Base-by-base conservation (phyloP, 2,113 vertebrate genomes). In the Craseonycteris thonglongyai region DNA sequence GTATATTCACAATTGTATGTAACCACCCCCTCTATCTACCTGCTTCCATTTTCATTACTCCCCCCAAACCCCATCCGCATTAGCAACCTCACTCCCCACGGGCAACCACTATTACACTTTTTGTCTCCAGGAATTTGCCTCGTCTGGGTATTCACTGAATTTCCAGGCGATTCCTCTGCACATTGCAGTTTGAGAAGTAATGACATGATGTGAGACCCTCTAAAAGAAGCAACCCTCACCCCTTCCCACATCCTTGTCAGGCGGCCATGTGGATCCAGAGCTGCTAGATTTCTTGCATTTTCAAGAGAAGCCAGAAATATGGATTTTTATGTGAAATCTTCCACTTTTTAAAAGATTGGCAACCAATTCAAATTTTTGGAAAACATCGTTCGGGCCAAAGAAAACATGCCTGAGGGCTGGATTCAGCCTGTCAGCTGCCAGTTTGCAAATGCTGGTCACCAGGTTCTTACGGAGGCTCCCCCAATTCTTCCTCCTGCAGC, bases 231-330 rank as follows among this genome's bases (percentile, higher is more conserved):
- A 58, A 54, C 76, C 28, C 7, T 79, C 11, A 8, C 22, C 71
- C 74, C 24, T 33, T 88, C 19, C 54, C 58, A n/a, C 35, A 24
- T 28, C 45, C 6, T 49, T 83, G 63, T 79, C 59, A 47, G 47
- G 51, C 15, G 56, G 72, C 33, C 26, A 18, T 49, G 78, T 93
- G 38, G 45, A 40, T 69, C 49, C 56, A 26, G 58, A 66, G n/a
- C 76, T 69, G 79, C 72, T 96, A 65, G 76, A 90, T 92, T 78
- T 87, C 88, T 84, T 86, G 51, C 61, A 58, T 87, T 93, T 91
- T 92, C 58, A 84, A 81, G 66, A 72, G 28, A 92, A 72, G 80
- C 75, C 90, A 51, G 40, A 71, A 89, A 86, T 80, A 35, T 79
- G 93, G 18, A 61, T 47, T 92, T 89, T 86, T 89, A 71, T 82